phyloP scores from a whole-genome alignment of 2,888 invertebrate genomes.

The Nymphalis c-album region DNA sequence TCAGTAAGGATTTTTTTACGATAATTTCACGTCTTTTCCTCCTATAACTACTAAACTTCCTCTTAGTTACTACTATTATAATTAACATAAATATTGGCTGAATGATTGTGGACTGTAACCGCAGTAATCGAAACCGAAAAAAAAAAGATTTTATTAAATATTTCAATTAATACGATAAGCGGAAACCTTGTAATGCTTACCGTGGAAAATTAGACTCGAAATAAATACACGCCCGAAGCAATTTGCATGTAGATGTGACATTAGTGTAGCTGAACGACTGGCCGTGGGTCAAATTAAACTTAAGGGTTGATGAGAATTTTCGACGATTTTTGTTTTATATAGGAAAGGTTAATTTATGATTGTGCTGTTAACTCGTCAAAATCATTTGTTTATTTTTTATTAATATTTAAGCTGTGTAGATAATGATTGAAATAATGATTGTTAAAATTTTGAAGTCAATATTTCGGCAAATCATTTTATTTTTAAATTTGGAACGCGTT shows the following conservation, averaged over 20 bases:
- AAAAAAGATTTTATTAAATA: slow-evolving; percentile 6
- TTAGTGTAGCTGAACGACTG: slow-evolving; percentile 53
- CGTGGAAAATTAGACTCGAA: slow-evolving; percentile 71
- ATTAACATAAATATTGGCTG: too few species aligned
- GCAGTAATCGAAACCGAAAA: neutral
- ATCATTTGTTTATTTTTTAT: neutral
- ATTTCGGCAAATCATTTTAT: too few species aligned
- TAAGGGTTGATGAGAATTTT: slow-evolving; percentile 35
- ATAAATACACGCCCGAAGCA: slow-evolving; percentile 74
- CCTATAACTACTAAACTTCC: too few species aligned
- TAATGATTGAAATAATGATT: too few species aligned
- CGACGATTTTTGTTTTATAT: slow-evolving; percentile 18
- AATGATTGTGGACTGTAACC: too few species aligned
- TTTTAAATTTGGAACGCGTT: too few species aligned
- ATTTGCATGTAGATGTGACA: slow-evolving; percentile 81
- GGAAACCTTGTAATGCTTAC: slow-evolving; percentile 73
- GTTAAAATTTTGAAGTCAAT: too few species aligned
- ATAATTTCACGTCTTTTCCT: too few species aligned
- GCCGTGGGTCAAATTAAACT: slow-evolving; percentile 46
- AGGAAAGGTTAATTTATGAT: neutral
- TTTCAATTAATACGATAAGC: slow-evolving; percentile 8
- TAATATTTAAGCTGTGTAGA: too few species aligned
- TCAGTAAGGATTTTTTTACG: too few species aligned
- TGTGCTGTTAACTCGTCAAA: neutral
- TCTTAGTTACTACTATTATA: too few species aligned